Evolutionary conservation across 2,797 vertebrate species (phyloP).

Genomic region (Propithecus perrieri): DNA sequence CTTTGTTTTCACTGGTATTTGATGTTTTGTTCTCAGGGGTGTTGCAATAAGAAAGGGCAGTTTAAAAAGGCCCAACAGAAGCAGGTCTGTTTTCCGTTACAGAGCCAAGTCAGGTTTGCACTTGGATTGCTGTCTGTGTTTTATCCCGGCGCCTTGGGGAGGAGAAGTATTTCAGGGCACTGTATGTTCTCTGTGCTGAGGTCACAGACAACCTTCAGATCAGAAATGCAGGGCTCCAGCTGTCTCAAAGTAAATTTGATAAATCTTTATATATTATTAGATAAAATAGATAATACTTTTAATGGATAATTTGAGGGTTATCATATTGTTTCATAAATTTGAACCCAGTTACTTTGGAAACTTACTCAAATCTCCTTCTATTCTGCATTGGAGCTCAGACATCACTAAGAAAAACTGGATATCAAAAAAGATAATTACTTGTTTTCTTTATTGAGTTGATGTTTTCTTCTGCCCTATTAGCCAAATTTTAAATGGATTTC

Average conservation of each 20-base stretch:
- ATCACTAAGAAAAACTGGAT: neutral
- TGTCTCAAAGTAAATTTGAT: constrained; percentile 16
- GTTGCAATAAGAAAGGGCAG: neutral
- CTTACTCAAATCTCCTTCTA: constrained; percentile 14
- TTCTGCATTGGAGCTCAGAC: neutral
- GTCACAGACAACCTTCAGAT: neutral
- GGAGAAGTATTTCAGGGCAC: constrained; percentile 32
- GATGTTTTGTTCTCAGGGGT: constrained; percentile 56
- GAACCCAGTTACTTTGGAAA: neutral
- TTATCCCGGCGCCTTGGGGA: neutral
- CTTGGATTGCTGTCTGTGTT: constrained; percentile 50
- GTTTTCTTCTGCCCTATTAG: neutral
- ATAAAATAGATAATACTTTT: constrained; percentile 46
- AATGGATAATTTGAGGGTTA: constrained; percentile 44
- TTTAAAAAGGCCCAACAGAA: constrained; percentile 56
- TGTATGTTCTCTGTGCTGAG: constrained; percentile 2
- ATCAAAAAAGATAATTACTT: neutral
- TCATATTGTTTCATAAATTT: constrained; percentile 4
- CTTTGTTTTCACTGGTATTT: constrained; percentile 20
- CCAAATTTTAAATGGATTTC: neutral
- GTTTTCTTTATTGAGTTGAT: neutral
- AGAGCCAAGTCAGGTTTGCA: neutral
- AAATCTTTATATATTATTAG: constrained; percentile 45
- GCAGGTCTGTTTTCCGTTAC: constrained; percentile 45
- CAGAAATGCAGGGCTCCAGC: neutral